Conservation (phyloP, 2,113 vertebrate species). For the Lagopus leucura region DNA sequence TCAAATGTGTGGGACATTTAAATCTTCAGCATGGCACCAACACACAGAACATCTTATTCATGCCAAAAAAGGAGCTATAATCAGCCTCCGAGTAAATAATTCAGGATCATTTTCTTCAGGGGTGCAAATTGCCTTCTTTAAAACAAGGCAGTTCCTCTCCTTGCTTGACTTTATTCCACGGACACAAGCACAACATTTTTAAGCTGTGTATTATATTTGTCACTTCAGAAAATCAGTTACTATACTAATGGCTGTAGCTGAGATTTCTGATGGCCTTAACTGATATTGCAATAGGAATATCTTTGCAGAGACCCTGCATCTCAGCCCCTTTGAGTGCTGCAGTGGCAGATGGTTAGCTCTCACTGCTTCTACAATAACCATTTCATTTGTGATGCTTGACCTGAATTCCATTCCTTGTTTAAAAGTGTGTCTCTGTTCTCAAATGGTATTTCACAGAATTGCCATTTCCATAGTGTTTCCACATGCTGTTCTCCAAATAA, state of each 20-base stretch:
- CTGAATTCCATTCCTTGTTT: conserved; percentile 67
- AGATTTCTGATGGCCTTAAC: neutral
- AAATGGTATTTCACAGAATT: conserved; percentile 64
- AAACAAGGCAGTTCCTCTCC: conserved; percentile 18
- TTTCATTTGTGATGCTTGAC: conserved; percentile 77
- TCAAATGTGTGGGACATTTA: conserved; percentile 76
- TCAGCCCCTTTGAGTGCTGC: conserved; percentile 52
- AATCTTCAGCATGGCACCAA: conserved; percentile 75
- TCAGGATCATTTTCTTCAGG: conserved; percentile 45
- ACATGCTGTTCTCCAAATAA: conserved; percentile 55
- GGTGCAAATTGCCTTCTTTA: conserved; percentile 6
- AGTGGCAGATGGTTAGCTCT: conserved; percentile 73
- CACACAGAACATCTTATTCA: conserved; percentile 78
- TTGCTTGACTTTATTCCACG: neutral
- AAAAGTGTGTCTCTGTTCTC: conserved; percentile 67
- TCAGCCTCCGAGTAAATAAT: conserved; percentile 59
- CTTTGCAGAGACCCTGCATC: neutral
- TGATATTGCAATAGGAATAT: neutral
- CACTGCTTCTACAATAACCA: conserved; percentile 65
- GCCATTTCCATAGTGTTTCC: conserved; percentile 64
- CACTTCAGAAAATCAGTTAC: neutral
- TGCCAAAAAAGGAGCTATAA: conserved; percentile 62
- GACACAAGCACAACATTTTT: neutral
- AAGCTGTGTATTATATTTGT: neutral
- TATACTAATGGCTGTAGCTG: neutral